Conservation (phyloP, 2,888 invertebrate genomes). For the Cremastinae sp. region DNA sequence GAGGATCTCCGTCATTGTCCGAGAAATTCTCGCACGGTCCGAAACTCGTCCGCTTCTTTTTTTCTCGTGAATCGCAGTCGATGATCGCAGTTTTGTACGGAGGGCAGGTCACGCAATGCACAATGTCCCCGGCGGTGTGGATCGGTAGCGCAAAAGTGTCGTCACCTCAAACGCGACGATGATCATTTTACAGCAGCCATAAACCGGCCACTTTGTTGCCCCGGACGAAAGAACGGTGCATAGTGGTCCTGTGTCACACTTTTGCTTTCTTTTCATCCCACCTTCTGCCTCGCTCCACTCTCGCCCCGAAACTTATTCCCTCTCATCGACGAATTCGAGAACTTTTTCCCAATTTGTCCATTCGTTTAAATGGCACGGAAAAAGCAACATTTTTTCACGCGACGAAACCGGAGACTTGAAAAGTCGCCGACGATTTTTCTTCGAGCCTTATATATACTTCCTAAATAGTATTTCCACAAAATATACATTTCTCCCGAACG, state of each 20-base stretch:
- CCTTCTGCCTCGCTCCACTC: slow-evolving; percentile 28
- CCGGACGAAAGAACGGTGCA: slow-evolving; percentile 56
- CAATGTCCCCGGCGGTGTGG: slow-evolving; percentile 49
- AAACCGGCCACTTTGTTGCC: slow-evolving; percentile 71
- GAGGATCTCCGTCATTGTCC: slow-evolving; percentile 42
- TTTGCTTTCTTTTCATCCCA: slow-evolving; percentile 32
- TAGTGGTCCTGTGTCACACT: slow-evolving; percentile 51
- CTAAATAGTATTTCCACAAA: no score
- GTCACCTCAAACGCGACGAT: slow-evolving; percentile 74
- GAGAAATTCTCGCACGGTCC: slow-evolving; percentile 56
- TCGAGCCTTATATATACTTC: no score
- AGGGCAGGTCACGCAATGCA: slow-evolving; percentile 51
- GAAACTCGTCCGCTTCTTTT: background rate
- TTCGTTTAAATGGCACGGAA: slow-evolving; percentile 39
- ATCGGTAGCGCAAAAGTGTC: slow-evolving; percentile 77
- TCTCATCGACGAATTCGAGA: slow-evolving; percentile 34
- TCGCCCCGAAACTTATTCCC: background rate
- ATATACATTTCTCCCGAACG: no score
- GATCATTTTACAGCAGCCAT: slow-evolving; percentile 75
- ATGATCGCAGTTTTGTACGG: slow-evolving; percentile 35
- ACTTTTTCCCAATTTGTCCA: slow-evolving; percentile 48
- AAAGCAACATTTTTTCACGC: no score
- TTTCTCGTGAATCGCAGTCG: slow-evolving; percentile 13
- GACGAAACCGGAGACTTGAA: no score
- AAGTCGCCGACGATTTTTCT: no score